A percentile compares a stretch with the other conserved stretches of the same genome.
Evolutionary conservation across 2,888 invertebrate species (phyloP).

Genomic region (Temnothorax unifasciatus): DNA sequence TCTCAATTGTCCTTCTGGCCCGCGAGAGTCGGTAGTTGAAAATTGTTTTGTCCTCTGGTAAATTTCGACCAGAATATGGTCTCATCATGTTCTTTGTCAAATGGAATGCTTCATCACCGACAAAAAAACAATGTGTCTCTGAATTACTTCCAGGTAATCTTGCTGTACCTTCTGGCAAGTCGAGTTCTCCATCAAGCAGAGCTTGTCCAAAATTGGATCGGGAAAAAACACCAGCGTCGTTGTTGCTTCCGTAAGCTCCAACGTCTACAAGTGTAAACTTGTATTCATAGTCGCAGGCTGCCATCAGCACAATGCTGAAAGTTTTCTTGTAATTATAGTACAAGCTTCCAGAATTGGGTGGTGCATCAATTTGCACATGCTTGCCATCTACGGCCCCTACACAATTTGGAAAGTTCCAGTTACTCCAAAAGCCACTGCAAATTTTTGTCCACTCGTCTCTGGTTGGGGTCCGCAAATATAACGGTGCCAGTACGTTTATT

Average conservation of each 20-base stretch:
- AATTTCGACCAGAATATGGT: not conserved
- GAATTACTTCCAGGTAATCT: not conserved
- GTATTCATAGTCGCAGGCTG: not conserved
- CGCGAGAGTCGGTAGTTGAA: not conserved
- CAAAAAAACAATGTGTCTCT: not conserved
- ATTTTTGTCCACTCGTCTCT: too few species aligned
- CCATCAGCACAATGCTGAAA: not conserved
- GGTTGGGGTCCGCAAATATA: too few species aligned
- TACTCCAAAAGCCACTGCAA: not conserved
- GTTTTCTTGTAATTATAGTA: too few species aligned
- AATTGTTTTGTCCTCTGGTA: not conserved
- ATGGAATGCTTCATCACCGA: not conserved
- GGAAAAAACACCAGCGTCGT: not conserved
- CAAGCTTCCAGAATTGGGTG: not conserved
- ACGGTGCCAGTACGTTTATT: too few species aligned
- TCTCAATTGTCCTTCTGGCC: not conserved
- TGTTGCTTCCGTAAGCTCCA: not conserved
- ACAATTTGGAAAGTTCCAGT: constrained; percentile 2
- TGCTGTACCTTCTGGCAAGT: not conserved
- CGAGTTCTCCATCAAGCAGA: not conserved
- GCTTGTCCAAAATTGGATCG: not conserved
- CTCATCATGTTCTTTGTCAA: not conserved
- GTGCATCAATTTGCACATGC: constrained; percentile 4
- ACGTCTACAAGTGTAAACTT: not conserved
- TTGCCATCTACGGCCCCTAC: not conserved